Conservation (phyloP, 2,797 vertebrate species). For the Cynopterus sphinx region DNA sequence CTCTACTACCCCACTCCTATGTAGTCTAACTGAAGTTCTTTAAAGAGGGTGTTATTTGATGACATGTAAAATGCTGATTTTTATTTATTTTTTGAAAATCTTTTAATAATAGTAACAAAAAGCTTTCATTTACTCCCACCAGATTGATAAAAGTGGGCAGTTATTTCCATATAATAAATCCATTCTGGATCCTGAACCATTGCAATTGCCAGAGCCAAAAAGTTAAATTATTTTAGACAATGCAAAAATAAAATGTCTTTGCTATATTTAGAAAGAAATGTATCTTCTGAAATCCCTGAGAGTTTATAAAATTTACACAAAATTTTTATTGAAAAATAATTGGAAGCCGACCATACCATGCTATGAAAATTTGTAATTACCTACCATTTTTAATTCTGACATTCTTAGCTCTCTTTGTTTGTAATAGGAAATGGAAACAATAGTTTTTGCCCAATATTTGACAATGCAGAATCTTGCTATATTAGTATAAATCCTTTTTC, state of each 20-base stretch:
- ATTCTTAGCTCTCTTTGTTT: conserved; percentile 45
- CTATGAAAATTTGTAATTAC: conserved; percentile 55
- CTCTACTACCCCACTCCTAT: not conserved
- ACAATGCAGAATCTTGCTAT: conserved; percentile 19
- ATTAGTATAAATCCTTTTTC: conserved; percentile 4
- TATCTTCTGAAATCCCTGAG: conserved; percentile 36
- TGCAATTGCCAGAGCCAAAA: not conserved
- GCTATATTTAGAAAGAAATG: not conserved
- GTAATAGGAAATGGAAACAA: conserved; percentile 40
- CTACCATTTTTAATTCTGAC: conserved; percentile 40
- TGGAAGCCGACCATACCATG: conserved; percentile 42
- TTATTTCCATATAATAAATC: not conserved
- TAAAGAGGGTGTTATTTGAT: not conserved
- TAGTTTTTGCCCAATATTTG: conserved; percentile 34
- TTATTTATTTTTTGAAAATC: not conserved
- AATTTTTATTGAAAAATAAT: conserved; percentile 69
- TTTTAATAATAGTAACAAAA: not conserved
- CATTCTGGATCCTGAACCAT: not conserved
- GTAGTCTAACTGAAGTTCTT: not conserved
- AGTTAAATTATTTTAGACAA: conserved; percentile 46
- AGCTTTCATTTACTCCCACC: not conserved
- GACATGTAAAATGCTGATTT: not conserved
- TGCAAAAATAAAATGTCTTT: conserved; percentile 32
- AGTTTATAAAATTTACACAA: conserved; percentile 60
- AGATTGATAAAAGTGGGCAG: not conserved